Percentiles rank a stretch among this genome's conserved stretches.
Conservation (phyloP, 1,140 invertebrate species). For the Eurytemora carolleeae region DNA sequence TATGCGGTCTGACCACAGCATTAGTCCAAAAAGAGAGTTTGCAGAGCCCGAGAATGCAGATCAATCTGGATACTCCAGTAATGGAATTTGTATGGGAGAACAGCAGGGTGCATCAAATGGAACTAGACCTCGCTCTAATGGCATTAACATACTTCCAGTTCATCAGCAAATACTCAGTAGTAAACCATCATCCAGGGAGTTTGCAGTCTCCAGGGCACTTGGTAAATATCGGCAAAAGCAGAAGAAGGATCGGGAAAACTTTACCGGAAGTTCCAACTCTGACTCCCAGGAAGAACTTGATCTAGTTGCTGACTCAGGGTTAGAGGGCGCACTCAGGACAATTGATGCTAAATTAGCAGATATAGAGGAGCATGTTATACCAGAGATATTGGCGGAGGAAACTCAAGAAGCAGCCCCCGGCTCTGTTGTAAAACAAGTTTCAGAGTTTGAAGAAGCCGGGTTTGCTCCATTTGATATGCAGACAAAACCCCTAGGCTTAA, state of each 20-base stretch:
- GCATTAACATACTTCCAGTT: constrained; percentile 30
- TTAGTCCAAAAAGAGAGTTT: constrained; percentile 2
- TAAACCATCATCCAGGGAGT: constrained; percentile 48
- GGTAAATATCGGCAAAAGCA: constrained; percentile 58
- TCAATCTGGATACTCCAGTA: not conserved
- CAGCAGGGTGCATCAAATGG: not conserved
- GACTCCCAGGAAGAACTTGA: constrained; percentile 14
- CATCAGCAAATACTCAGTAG: constrained; percentile 13
- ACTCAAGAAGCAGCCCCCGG: not conserved
- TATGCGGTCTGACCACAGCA: constrained; percentile 9
- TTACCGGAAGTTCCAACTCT: constrained; percentile 7
- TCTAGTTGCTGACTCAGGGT: constrained; percentile 1
- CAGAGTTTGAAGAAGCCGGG: constrained; percentile 66
- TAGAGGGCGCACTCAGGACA: constrained; percentile 3
- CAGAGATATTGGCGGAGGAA: not conserved
- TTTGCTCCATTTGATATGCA: constrained; percentile 83
- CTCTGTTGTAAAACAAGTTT: constrained; percentile 47
- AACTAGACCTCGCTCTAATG: constrained; percentile 17
- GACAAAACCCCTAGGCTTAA: constrained; percentile 59
- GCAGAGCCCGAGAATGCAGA: not conserved
- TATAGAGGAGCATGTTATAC: not conserved
- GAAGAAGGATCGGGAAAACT: constrained; percentile 14
- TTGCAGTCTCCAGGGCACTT: constrained; percentile 56
- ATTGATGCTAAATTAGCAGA: constrained; percentile 13
- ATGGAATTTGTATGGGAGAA: not conserved